These are phyloP conservation scores for Lepetodrilus schrolli DNA, from an alignment of 2,888 invertebrate genomes.

Conservation along the genomic window DNA sequence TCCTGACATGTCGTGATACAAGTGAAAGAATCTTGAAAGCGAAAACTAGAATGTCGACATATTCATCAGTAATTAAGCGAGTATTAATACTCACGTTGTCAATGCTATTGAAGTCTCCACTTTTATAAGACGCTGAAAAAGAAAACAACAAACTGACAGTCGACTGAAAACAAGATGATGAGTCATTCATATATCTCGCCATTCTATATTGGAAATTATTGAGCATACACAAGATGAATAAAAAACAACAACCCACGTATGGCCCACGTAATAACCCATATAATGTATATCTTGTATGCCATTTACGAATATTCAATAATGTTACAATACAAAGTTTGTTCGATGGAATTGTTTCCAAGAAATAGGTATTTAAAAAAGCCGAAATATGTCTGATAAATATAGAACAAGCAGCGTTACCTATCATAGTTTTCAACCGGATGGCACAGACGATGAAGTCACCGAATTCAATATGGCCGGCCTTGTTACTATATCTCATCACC, in stretches of 20 bases:
- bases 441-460: slow-evolving; percentile 97
- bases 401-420: slow-evolving; percentile 81
- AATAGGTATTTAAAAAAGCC: not conserved
- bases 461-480: slow-evolving; percentile 88
- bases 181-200: not conserved
- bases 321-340: too few relatives aligned
- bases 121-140: not conserved
- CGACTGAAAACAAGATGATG: not conserved
- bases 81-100: not conserved
- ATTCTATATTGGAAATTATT: not conserved
- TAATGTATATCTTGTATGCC: too few relatives aligned
- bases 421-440: slow-evolving; percentile 93
- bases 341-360: too few relatives aligned
- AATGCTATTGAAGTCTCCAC: not conserved
- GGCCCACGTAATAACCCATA: not conserved
- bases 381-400: slow-evolving; percentile 57
- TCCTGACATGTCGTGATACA: too few relatives aligned
- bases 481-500: slow-evolving; percentile 91
- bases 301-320: too few relatives aligned
- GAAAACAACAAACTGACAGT: too few relatives aligned
- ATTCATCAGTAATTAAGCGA: not conserved
- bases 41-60: not conserved
- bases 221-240: not conserved
- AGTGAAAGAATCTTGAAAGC: not conserved
- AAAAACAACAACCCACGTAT: not conserved